Percentiles rank a stretch among this genome's conserved stretches.
Conservation (phyloP, 2,888 invertebrate genomes). For the Dryobotodes eremita region DNA sequence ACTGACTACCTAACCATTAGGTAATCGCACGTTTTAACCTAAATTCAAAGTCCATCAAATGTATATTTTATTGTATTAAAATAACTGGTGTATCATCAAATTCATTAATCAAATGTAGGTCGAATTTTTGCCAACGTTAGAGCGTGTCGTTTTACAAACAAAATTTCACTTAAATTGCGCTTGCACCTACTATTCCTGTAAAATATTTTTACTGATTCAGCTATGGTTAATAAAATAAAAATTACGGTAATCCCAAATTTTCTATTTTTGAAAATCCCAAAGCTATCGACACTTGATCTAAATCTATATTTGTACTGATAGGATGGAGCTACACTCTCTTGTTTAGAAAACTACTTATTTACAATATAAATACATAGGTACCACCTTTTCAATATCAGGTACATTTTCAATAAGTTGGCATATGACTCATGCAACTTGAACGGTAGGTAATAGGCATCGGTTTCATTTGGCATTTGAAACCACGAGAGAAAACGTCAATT, state of each 20-base stretch:
- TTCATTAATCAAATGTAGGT: conserved; percentile 25
- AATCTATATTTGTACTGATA: background rate
- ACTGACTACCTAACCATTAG: background rate
- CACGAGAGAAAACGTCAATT: conserved; percentile 53
- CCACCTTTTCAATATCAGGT: conserved; percentile 23
- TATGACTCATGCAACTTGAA: conserved; percentile 50
- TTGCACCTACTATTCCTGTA: background rate
- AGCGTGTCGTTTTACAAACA: background rate
- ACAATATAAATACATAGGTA: background rate
- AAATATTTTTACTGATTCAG: background rate
- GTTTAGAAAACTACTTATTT: conserved; percentile 4
- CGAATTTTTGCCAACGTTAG: background rate
- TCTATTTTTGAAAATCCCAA: background rate
- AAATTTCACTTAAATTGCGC: background rate
- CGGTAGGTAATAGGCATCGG: conserved; percentile 47
- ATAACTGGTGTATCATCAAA: conserved; percentile 5
- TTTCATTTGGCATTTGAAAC: conserved; percentile 62
- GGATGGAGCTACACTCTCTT: background rate
- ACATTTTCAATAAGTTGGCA: conserved; percentile 53
- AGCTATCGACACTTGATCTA: background rate
- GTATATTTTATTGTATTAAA: background rate
- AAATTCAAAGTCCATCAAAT: conserved; percentile 24
- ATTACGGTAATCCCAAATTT: background rate
- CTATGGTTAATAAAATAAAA: background rate
- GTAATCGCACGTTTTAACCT: background rate